phyloP scores from a whole-genome alignment of 2,797 vertebrate genomes.

The Xenentodon cancila region DNA sequence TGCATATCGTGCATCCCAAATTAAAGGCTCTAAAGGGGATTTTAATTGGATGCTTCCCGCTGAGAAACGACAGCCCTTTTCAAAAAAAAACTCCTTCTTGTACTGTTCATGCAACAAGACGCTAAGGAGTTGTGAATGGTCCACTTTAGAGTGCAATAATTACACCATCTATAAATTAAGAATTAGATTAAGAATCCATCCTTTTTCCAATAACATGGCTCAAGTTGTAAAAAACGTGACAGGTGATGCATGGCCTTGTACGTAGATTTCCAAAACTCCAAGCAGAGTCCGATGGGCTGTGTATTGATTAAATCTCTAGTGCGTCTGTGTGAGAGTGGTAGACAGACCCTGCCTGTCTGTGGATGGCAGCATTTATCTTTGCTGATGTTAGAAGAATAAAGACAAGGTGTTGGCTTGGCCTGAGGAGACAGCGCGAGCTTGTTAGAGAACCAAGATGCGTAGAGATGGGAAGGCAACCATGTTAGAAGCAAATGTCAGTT shows the following conservation, averaged over 20 bases:
- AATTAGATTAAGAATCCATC: constrained; percentile 5
- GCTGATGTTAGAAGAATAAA: constrained; percentile 52
- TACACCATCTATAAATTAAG: constrained; percentile 7
- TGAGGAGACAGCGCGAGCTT: constrained; percentile 39
- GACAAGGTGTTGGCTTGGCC: constrained; percentile 57
- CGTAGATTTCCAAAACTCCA: no score
- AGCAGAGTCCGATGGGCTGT: no score
- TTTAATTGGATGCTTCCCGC: no score
- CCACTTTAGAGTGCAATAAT: not conserved
- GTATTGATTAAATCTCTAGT: constrained; percentile 60
- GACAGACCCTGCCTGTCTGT: constrained; percentile 2
- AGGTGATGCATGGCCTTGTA: constrained; percentile 28
- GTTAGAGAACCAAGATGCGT: constrained; percentile 47
- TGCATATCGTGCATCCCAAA: no score
- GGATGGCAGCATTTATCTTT: constrained; percentile 52
- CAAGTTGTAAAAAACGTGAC: constrained; percentile 3
- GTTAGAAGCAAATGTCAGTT: constrained; percentile 64
- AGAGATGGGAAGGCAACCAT: constrained; percentile 30
- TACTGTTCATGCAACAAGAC: not conserved
- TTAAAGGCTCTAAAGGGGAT: no score
- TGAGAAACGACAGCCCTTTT: no score
- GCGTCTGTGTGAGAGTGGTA: constrained; percentile 17
- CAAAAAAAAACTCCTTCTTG: no score
- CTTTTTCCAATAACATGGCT: constrained; percentile 16
- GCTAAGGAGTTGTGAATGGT: not conserved